Evolutionary conservation across 1,140 invertebrate genomes (phyloP).

Genomic region (Drosophila rufa): DNA sequence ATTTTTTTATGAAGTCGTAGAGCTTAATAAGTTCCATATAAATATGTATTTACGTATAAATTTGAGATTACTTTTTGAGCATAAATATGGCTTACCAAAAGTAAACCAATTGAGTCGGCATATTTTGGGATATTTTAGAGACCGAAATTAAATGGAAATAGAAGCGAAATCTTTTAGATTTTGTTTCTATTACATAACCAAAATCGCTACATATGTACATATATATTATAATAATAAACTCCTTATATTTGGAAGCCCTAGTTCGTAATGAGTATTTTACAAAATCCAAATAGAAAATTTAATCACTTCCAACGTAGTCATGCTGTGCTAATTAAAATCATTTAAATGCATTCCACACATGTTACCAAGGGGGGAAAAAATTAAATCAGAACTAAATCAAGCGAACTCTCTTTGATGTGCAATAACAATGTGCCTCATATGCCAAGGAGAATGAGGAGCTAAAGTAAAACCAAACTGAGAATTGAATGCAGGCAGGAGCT

Average conservation of each 20-base stretch:
- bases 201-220: no score
- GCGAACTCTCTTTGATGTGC: constrained; percentile 41
- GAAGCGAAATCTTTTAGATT: neutral
- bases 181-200: no score
- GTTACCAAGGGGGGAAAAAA: constrained; percentile 5
- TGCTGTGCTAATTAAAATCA: constrained; percentile 16
- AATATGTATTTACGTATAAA: constrained; percentile 35
- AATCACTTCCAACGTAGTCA: neutral
- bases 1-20: constrained; percentile 30
- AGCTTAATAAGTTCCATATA: constrained; percentile 36
- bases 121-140: neutral
- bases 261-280: neutral
- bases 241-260: neutral
- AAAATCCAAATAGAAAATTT: neutral
- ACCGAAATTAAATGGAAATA: neutral
- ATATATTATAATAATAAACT: no score
- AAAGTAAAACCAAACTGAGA: constrained; percentile 23
- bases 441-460: constrained; percentile 1
- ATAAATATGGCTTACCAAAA: constrained; percentile 24
- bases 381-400: constrained; percentile 24
- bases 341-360: constrained; percentile 22
- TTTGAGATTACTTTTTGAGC: constrained; percentile 28
- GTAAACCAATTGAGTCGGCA: neutral
- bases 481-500: constrained; percentile 11
- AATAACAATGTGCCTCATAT: constrained; percentile 34